These are phyloP conservation scores for Thripadectes ignobilis DNA, from an alignment of 2,797 vertebrate species.

Conservation along the genomic window DNA sequence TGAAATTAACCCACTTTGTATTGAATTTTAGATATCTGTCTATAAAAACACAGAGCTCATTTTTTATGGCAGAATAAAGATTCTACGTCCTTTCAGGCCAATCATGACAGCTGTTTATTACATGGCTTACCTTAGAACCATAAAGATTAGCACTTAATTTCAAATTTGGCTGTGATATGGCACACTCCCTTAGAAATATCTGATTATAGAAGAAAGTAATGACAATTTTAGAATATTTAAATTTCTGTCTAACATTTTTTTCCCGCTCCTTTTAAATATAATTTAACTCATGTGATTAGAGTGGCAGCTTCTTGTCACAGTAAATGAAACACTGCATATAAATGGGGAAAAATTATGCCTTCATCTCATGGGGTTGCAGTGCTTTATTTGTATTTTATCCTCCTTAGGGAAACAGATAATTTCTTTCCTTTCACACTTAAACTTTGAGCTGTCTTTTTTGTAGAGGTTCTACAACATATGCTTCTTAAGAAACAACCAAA, in stretches of 20 bases:
- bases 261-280: rapidly evolving
- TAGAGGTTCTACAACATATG: not conserved
- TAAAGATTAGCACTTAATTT: not conserved
- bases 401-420: not conserved
- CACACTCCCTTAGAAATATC: not conserved
- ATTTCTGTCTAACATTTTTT: not conserved
- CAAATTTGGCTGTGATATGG: not conserved
- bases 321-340: not conserved
- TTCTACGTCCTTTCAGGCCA: not conserved
- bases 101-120: not conserved
- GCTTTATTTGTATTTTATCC: not conserved
- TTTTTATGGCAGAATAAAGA: not conserved
- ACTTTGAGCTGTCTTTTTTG: not conserved
- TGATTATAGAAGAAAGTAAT: not conserved
- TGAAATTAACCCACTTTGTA: not conserved
- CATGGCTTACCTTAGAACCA: not conserved
- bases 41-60: not conserved
- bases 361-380: not conserved
- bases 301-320: not conserved
- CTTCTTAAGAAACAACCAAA: not conserved
- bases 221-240: not conserved
- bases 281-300: not conserved
- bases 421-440: not conserved
- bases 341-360: not conserved
- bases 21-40: not conserved